phyloP scores from a whole-genome alignment of 2,888 invertebrate genomes.

The Lasius fuliginosus region DNA sequence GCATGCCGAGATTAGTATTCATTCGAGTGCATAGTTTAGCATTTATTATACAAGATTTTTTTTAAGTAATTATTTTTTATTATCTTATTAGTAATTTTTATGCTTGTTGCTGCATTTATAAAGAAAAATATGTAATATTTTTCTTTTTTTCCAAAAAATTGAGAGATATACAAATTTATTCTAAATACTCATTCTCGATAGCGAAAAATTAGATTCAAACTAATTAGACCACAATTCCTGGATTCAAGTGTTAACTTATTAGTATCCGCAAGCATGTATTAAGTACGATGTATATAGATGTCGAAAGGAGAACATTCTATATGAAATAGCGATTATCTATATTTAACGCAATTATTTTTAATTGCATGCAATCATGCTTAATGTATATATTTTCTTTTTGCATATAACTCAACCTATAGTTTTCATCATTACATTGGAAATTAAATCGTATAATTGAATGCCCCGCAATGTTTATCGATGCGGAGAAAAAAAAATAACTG shows the following conservation, averaged over 20 bases:
- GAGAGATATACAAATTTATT: not conserved
- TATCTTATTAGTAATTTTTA: too few relatives aligned
- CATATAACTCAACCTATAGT: not conserved
- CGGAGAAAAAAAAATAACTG: not conserved
- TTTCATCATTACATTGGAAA: constrained; percentile 2
- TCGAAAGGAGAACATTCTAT: not conserved
- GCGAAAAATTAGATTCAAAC: constrained; percentile 12
- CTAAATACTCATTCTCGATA: not conserved
- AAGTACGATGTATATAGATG: not conserved
- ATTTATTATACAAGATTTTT: not conserved
- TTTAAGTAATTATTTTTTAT: too few relatives aligned
- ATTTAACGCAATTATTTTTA: not conserved
- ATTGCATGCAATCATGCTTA: not conserved
- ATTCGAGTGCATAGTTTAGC: not conserved
- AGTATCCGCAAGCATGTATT: not conserved
- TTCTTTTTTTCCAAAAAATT: not conserved
- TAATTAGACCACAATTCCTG: constrained; percentile 2
- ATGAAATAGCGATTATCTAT: not conserved
- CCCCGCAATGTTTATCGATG: not conserved
- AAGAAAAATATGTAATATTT: not conserved
- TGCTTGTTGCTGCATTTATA: not conserved
- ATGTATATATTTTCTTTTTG: not conserved
- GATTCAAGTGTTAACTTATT: not conserved
- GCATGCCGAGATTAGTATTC: not conserved
- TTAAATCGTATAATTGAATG: not conserved